phyloP scores from a whole-genome alignment of 2,888 invertebrate genomes.

The Drosophila subsilvestris region DNA sequence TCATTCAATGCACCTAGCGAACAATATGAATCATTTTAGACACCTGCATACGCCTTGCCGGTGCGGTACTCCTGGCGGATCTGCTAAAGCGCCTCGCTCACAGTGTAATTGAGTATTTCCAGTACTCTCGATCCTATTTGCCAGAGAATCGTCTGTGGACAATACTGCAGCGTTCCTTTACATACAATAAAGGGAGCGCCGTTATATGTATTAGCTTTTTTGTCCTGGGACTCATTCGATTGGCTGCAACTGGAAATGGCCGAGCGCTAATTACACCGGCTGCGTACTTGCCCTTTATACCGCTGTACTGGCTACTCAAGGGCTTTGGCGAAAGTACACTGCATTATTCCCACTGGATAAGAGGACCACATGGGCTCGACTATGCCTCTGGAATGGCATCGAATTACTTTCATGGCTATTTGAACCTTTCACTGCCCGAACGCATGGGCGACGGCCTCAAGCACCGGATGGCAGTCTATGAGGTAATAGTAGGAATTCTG shows the following conservation, averaged over 20 bases:
- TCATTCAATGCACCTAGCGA: background rate
- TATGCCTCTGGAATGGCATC: conserved; percentile 82
- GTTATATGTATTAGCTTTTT: conserved; percentile 27
- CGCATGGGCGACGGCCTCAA: conserved; percentile 62
- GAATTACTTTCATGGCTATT: conserved; percentile 81
- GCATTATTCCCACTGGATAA: conserved; percentile 69
- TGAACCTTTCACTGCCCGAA: conserved; percentile 73
- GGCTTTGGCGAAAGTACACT: conserved; percentile 50
- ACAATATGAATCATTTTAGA: conserved; percentile 49
- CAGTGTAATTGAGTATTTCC: conserved; percentile 51
- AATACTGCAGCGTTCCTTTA: conserved; percentile 53
- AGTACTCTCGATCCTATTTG: conserved; percentile 58
- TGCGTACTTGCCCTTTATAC: conserved; percentile 45
- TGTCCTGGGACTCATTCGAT: conserved; percentile 40
- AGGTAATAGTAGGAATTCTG: conserved; percentile 33
- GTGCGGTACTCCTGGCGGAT: conserved; percentile 55
- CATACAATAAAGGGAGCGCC: conserved; percentile 34
- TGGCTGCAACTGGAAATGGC: conserved; percentile 25
- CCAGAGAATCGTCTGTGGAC: conserved; percentile 49
- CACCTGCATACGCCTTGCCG: conserved; percentile 38
- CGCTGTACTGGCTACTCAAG: conserved; percentile 66
- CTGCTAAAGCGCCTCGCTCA: conserved; percentile 48
- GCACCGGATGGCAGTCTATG: conserved; percentile 74
- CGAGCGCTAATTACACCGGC: conserved; percentile 38
- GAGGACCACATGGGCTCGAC: conserved; percentile 76